phyloP scores from a whole-genome alignment of 2,797 vertebrate species.

The Chelon labrosus region DNA sequence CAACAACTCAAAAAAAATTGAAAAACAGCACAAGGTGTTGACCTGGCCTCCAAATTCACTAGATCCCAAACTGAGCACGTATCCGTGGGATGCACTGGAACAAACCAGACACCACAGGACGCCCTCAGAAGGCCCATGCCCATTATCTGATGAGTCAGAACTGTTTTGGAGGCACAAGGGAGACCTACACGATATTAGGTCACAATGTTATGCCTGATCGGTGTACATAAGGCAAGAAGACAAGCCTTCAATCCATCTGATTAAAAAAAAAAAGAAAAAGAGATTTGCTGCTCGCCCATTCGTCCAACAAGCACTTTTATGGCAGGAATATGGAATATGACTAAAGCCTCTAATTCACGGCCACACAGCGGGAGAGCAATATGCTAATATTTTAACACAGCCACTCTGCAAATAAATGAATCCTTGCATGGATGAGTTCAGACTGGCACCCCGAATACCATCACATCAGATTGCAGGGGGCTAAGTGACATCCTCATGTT shows the following conservation, averaged over 20 bases:
- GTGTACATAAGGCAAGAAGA: too few relatives aligned
- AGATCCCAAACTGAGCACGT: too few relatives aligned
- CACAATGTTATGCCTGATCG: too few relatives aligned
- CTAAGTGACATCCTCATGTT: conserved; percentile 59
- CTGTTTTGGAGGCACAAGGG: too few relatives aligned
- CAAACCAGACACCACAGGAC: too few relatives aligned
- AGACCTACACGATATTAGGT: too few relatives aligned
- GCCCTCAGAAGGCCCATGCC: too few relatives aligned
- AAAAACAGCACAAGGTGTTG: too few relatives aligned
- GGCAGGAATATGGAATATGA: conserved; percentile 41
- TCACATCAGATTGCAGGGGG: conserved; percentile 49
- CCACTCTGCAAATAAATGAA: conserved; percentile 60
- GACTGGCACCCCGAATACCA: conserved; percentile 63
- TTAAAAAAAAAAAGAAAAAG: conserved; percentile 1
- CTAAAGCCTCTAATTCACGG: conserved; percentile 45
- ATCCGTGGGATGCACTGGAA: too few relatives aligned
- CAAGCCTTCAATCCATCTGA: background rate
- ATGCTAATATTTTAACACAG: conserved; percentile 66
- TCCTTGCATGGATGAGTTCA: conserved; percentile 56
- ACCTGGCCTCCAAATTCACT: too few relatives aligned
- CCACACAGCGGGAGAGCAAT: conserved; percentile 44
- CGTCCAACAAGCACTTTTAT: conserved; percentile 25
- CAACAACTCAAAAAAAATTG: too few relatives aligned
- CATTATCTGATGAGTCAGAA: background rate
- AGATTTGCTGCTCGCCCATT: conserved; percentile 13